Percentiles rank a stretch among this genome's conserved stretches.
Conservation (phyloP, 2,113 vertebrate genomes). For the Cyanoderma ruficeps region DNA sequence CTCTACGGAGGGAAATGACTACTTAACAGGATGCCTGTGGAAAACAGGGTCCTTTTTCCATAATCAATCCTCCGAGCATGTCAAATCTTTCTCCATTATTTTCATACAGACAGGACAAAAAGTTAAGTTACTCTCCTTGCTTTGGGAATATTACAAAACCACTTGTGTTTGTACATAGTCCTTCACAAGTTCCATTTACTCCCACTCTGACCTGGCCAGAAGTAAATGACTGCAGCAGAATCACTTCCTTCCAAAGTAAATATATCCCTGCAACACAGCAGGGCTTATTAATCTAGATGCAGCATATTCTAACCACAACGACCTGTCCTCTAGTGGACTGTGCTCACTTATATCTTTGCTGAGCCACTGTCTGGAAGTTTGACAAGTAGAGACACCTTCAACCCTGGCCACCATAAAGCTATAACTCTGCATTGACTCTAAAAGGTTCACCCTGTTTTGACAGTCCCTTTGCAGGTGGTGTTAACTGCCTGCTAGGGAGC, state of each 20-base stretch:
- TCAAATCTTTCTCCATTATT: neutral
- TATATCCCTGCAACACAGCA: neutral
- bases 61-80: neutral
- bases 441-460: neutral
- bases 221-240: neutral
- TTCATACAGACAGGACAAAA: neutral
- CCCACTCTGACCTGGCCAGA: neutral
- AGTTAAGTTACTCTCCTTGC: neutral
- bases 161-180: neutral
- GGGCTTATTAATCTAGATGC: neutral
- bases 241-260: neutral
- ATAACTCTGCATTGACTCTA: rapidly evolving
- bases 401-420: neutral
- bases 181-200: neutral
- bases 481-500: neutral
- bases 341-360: neutral
- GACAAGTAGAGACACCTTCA: neutral
- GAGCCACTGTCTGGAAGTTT: neutral
- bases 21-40: neutral
- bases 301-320: neutral
- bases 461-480: neutral
- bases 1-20: neutral
- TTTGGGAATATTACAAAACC: neutral
- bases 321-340: neutral
- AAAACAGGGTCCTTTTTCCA: neutral